Base-by-base conservation (phyloP, 2,113 vertebrate species). In the Orthonyx spaldingii region DNA sequence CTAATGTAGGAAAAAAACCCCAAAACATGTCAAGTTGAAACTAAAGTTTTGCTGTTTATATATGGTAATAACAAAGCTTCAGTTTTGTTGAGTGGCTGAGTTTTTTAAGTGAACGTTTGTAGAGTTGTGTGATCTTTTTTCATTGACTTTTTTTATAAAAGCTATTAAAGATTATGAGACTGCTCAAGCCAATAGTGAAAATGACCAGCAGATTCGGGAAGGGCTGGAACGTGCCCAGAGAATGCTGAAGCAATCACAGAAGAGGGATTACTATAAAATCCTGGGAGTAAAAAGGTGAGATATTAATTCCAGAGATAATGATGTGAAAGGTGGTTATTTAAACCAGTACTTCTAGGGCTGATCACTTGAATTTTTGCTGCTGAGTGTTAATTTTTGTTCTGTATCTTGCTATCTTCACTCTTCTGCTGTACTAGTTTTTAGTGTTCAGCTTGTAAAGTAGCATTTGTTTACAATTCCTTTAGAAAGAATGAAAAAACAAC, bases 191-290 rank as follows among this genome's bases (percentile, higher is more conserved):
- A 98, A 98, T 84, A 99, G 97, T 47, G 99, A 99, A 91, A 99
- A 99, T 56, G 99, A 99, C 94, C 99, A 98, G 63, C 98, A 99
- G 96, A 98, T 99, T 83, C 99, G 98, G 79, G 99, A 99, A 98
- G 99, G 98, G 27, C 97, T 99, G 55, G 99, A 99, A 86, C 98
- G 97, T 98, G 99, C 99, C 64, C 99, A 99, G 92, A 98, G 98
- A 84, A 98, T 99, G 68, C 93, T 99, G 94, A 99, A 99, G 94
- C 99, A 99, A 96, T 99, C 99, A 3, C 98, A 99, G 97, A 99
- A 98, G 96, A 98, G 98, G 94, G 99, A 99, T 97, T 99, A 99
- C 95, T 99, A 99, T 92, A 99, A 99, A 98, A 99, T 99, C 95
- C 97, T 99, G 42, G 99, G 99, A 86, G 99, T 99, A 59, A 99